Evolutionary conservation across 2,888 invertebrate species (phyloP), one percentile per base, ranked within the genome.

Genomic region (Lymantria monacha): DNA sequence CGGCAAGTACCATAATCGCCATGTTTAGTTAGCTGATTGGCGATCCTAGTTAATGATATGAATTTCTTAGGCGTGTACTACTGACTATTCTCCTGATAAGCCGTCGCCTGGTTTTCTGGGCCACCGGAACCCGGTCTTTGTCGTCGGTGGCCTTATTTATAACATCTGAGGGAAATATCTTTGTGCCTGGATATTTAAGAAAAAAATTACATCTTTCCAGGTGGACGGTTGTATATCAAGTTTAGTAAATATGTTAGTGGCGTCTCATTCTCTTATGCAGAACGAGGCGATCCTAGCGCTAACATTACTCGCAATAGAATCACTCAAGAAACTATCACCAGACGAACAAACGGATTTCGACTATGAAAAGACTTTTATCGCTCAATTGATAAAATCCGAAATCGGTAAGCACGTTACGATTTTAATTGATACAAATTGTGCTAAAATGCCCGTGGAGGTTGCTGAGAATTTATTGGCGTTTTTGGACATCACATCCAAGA

Each of bases 261-360:
- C 96, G 2, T 95, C 96, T 70, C 96, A 97, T 86, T 91, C 95
- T 8, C 94, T 97, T 30, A 98, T 98, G 98, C 96, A 96, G 79
- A 96, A 95, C 76, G 96, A 97, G 85, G 95, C 96, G 0, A 92
- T 96, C 50, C 89, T 95, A 64, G 94, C 96, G 36, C 88, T 96
- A 49, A 94, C 94, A 60, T 92, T 96, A 38, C 84, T 96, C 9
- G 79, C 87, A 1, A 75, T 84, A 49, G 77, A 83, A 57, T 71
- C 78, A 0, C 66, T 86, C 51, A 81, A 77, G 50, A 65, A 69
- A 47, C 63, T 57, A 0, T 61, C 72, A 0, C 66, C 72, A 0
- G 64, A 67, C 41, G 33, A 33, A 9, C 53, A 59, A 46, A 58
- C 69, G 5, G 69, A 73, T 36, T 66, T 61, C 57, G 79, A 86